phyloP scores from a whole-genome alignment of 2,113 vertebrate genomes.

The Oncorhynchus nerka region DNA sequence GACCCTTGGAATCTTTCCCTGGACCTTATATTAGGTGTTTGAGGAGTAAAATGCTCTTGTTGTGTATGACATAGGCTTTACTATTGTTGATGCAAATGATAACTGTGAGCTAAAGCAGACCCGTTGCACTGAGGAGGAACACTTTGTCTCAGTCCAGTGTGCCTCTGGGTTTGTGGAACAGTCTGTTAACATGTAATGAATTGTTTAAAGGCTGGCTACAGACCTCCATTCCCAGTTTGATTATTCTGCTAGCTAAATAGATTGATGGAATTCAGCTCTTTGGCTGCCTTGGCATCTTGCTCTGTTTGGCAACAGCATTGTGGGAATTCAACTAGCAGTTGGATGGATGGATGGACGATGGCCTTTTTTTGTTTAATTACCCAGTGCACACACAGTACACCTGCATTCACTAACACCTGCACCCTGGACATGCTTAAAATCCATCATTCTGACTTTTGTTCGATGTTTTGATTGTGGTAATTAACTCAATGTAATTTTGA shows the following conservation, averaged over 20 bases:
- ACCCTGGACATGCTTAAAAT: not conserved
- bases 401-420: conserved; percentile 6
- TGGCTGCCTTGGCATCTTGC: conserved; percentile 16
- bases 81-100: conserved; percentile 9
- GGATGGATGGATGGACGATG: not conserved
- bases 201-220: conserved; percentile 25
- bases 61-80: conserved; percentile 7
- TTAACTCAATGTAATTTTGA: not conserved
- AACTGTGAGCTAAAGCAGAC: conserved; percentile 30
- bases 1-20: too few species aligned
- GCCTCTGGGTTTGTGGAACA: conserved; percentile 23
- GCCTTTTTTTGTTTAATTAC: not conserved
- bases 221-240: conserved; percentile 16
- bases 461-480: not conserved
- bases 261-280: conserved; percentile 20
- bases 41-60: conserved; percentile 5
- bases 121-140: not conserved
- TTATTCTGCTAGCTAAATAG: conserved; percentile 34
- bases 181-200: conserved; percentile 34
- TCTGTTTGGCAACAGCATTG: conserved; percentile 27
- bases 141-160: conserved; percentile 5
- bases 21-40: too few species aligned
- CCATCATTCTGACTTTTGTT: not conserved
- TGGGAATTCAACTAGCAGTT: not conserved
- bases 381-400: not conserved